phyloP scores from a whole-genome alignment of 1,140 invertebrate species.

The Oedothorax gibbosus region DNA sequence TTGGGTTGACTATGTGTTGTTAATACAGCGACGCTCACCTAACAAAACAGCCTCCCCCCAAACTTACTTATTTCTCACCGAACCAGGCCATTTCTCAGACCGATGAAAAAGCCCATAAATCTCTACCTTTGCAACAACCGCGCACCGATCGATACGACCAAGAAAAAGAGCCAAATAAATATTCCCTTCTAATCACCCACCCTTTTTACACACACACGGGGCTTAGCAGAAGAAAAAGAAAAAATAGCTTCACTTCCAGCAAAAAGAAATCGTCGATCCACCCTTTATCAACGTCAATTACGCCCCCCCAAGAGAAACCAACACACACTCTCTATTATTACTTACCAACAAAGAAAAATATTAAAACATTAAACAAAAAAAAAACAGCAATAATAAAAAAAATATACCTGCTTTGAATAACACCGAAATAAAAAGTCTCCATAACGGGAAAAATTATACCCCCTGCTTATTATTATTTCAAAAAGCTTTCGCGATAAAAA shows the following conservation, averaged over 20 bases:
- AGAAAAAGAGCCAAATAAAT: constrained; percentile 13
- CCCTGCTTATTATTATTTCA: constrained; percentile 57
- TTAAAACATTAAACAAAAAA: neutral
- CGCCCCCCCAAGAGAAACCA: neutral
- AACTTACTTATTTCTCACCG: neutral
- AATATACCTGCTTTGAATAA: constrained; percentile 40
- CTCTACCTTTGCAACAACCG: neutral
- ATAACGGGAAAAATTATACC: constrained; percentile 56
- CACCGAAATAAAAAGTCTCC: constrained; percentile 26
- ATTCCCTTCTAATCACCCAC: constrained; percentile 37
- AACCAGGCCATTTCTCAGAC: neutral
- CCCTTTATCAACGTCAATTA: constrained; percentile 4
- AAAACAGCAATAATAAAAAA: constrained; percentile 32
- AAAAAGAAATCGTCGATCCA: no score
- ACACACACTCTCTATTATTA: neutral
- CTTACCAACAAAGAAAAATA: neutral
- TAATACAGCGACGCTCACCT: no score
- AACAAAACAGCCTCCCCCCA: no score
- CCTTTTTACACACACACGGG: constrained; percentile 1
- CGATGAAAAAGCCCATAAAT: constrained; percentile 4
- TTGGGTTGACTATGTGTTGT: no score
- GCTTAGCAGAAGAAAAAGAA: constrained; percentile 1
- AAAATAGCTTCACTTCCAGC: no score
- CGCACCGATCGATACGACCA: neutral
- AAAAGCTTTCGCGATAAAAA: constrained; percentile 36